phyloP scores from a whole-genome alignment of 2,797 vertebrate genomes.

The Xenops minutus region DNA sequence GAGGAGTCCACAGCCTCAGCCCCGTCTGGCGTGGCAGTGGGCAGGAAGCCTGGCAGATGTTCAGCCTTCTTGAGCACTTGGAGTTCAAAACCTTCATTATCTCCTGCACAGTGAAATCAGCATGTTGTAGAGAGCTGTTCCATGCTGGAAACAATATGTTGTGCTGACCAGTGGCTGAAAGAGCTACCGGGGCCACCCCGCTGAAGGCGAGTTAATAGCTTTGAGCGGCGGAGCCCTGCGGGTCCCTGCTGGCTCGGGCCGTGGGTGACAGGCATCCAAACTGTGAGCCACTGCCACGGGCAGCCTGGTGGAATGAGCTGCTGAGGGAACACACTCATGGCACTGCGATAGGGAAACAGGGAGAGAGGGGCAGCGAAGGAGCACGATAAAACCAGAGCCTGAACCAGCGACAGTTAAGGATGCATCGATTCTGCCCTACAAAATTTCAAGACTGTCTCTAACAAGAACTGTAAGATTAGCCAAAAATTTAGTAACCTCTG shows the following conservation, averaged over 20 bases:
- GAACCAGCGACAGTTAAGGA: rapidly evolving
- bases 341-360: not conserved
- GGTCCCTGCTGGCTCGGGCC: not conserved
- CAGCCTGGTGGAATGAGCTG: not conserved
- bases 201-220: not conserved
- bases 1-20: not conserved
- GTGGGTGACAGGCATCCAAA: not conserved
- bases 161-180: not conserved
- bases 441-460: not conserved
- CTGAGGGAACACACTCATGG: not conserved
- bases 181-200: not conserved
- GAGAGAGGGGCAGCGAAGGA: not conserved
- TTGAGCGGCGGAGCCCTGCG: not conserved
- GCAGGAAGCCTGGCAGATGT: not conserved
- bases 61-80: not conserved
- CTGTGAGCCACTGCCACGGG: not conserved
- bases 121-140: rapidly evolving
- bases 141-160: not conserved
- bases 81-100: not conserved
- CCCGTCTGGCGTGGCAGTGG: not conserved
- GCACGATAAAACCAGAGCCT: not conserved
- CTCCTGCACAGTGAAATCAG: not conserved
- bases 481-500: not conserved
- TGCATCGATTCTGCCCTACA: not conserved
- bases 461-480: not conserved